Percentiles rank a stretch among this genome's conserved stretches.
These are phyloP conservation scores for Malurus elegans DNA, from an alignment of 2,113 vertebrate genomes.

Conservation along the genomic window DNA sequence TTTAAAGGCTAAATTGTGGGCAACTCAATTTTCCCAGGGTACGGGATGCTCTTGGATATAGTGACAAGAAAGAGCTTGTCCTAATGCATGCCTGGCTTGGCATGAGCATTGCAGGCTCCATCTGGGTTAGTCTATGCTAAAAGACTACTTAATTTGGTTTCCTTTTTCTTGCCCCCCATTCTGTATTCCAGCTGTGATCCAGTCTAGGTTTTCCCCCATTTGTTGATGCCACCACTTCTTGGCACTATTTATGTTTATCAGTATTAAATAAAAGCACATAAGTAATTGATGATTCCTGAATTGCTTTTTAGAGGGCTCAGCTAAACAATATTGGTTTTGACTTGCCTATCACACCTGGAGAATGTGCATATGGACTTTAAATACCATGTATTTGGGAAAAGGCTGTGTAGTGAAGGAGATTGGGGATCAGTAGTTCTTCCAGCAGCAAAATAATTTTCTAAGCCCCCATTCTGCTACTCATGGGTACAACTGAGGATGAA, in stretches of 20 bases:
- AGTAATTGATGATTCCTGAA: not conserved
- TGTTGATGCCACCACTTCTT: not conserved
- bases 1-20: not conserved
- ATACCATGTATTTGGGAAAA: not conserved
- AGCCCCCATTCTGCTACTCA: not conserved
- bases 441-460: not conserved
- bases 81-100: not conserved
- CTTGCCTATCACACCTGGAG: rapidly evolving
- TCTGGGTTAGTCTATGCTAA: not conserved
- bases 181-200: rapidly evolving
- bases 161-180: not conserved
- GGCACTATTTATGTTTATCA: not conserved
- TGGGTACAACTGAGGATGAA: not conserved
- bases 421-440: not conserved
- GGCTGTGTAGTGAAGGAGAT: not conserved
- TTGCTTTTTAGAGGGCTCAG: not conserved
- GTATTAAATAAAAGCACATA: not conserved
- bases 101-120: not conserved
- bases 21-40: not conserved
- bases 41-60: not conserved
- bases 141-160: not conserved
- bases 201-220: not conserved
- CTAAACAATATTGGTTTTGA: not conserved
- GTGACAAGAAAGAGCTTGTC: not conserved
- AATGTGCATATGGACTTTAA: not conserved